Evolutionary conservation across 2,797 vertebrate genomes (phyloP).

Genomic region (Oreonectes daqikongensis): DNA sequence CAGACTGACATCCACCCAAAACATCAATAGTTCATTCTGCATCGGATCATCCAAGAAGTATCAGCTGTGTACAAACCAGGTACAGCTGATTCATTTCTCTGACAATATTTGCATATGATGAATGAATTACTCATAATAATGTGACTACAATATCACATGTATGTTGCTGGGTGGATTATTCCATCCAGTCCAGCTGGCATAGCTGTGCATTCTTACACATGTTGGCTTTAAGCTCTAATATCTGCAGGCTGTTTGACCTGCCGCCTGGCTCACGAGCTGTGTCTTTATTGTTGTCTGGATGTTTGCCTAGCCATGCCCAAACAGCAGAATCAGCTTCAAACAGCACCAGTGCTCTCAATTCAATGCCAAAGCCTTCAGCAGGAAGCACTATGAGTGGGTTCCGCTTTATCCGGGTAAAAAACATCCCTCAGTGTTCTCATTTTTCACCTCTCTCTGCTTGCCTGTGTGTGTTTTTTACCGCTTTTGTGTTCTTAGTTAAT

Average conservation of each 20-base stretch:
- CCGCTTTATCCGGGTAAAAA: slow-evolving; percentile 86
- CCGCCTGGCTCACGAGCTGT: slow-evolving; percentile 45
- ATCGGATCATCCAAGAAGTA: slow-evolving; percentile 81
- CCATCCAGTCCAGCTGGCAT: slow-evolving; percentile 42
- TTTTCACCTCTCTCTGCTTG: slow-evolving; percentile 4
- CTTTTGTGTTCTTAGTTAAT: slow-evolving; percentile 14
- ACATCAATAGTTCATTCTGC: slow-evolving; percentile 80
- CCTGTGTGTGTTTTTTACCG: slow-evolving; percentile 1
- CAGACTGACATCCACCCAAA: slow-evolving; percentile 81
- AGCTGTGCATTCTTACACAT: slow-evolving; percentile 49
- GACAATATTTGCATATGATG: slow-evolving; percentile 32
- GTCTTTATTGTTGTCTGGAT: slow-evolving; percentile 55
- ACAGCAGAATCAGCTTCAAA: slow-evolving; percentile 84
- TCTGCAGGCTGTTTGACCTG: slow-evolving; percentile 48
- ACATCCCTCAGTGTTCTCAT: slow-evolving; percentile 18
- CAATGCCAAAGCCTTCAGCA: slow-evolving; percentile 87
- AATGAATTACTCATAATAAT: slow-evolving; percentile 33
- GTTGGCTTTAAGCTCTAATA: slow-evolving; percentile 52
- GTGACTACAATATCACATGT: slow-evolving; percentile 10
- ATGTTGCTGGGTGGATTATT: slow-evolving; percentile 40
- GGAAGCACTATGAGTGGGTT: slow-evolving; percentile 83
- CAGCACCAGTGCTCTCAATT: slow-evolving; percentile 89
- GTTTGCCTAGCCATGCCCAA: slow-evolving; percentile 79
- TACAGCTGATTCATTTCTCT: slow-evolving; percentile 59
- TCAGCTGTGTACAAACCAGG: slow-evolving; percentile 86